Percentiles rank a stretch among this genome's conserved stretches.
phyloP scores from a whole-genome alignment of 1,140 invertebrate species.

The Drosophila saltans region DNA sequence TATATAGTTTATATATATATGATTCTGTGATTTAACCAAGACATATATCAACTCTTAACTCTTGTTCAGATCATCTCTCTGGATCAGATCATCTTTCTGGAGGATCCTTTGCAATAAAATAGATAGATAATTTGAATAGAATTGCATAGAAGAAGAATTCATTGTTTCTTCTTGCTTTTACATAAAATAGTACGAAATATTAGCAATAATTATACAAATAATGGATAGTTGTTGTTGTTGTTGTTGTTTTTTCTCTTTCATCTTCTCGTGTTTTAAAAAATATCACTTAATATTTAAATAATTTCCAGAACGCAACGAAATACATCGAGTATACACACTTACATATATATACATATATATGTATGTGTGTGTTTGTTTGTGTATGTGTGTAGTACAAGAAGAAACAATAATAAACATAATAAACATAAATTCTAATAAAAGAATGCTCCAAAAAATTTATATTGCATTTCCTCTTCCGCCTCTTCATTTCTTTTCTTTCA shows the following conservation, averaged over 20 bases:
- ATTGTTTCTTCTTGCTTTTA: conserved; percentile 66
- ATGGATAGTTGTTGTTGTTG: conserved; percentile 59
- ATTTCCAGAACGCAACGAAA: conserved; percentile 80
- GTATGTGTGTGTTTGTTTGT: conserved; percentile 23
- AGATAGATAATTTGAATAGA: not conserved
- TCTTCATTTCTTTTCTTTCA: not conserved
- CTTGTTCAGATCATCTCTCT: not conserved
- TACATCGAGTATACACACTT: conserved; percentile 59
- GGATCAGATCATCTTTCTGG: not conserved
- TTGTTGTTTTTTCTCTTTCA: conserved; percentile 4
- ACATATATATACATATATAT: conserved; percentile 28
- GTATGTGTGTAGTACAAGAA: conserved; percentile 53
- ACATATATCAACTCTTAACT: not conserved
- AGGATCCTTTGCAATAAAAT: conserved; percentile 22
- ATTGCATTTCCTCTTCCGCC: conserved; percentile 33
- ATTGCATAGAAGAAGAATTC: conserved; percentile 5
- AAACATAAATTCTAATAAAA: conserved; percentile 56
- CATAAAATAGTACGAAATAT: conserved; percentile 60
- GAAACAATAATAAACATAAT: conserved; percentile 59
- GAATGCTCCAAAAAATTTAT: conserved; percentile 34
- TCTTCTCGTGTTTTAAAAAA: conserved; percentile 62
- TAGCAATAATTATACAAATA: conserved; percentile 78
- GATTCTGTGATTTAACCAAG: not conserved
- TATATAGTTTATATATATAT: too few species aligned
- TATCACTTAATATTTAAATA: conserved; percentile 80